These are phyloP conservation scores for Drosophila algonquin DNA, from an alignment of 2,888 invertebrate species.

Conservation along the genomic window DNA sequence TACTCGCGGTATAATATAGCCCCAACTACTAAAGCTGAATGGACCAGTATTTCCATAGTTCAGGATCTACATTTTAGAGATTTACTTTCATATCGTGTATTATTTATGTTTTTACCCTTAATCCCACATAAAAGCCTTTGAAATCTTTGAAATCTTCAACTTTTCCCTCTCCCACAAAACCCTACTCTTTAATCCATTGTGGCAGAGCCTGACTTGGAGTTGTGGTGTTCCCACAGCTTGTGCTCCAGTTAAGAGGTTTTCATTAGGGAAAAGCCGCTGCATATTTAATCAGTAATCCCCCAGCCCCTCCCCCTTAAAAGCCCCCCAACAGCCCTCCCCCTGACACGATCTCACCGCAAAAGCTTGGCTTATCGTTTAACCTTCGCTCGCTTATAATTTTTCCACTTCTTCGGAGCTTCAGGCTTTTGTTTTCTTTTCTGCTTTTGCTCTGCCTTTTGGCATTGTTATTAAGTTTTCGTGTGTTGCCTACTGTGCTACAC, in stretches of 20 bases:
- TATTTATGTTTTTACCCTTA: neutral
- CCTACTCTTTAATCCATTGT: constrained; percentile 6
- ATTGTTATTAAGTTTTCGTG: constrained; percentile 37
- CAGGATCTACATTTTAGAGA: neutral
- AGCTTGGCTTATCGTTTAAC: constrained; percentile 61
- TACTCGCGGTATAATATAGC: no score
- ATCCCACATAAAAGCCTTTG: no score
- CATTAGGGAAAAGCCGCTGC: constrained; percentile 35
- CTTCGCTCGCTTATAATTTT: constrained; percentile 42
- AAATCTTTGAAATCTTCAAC: constrained; percentile 1
- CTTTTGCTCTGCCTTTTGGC: constrained; percentile 20
- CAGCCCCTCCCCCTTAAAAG: constrained; percentile 4
- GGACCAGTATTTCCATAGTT: no score
- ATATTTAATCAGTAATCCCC: constrained; percentile 28
- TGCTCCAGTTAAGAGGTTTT: constrained; percentile 37
- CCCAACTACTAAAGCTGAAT: no score
- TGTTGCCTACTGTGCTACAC: constrained; percentile 58
- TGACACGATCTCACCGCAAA: constrained; percentile 35
- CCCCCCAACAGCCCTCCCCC: constrained; percentile 1
- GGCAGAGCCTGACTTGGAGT: neutral
- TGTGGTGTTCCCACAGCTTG: constrained; percentile 29
- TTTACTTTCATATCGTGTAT: neutral
- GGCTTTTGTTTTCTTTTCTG: constrained; percentile 21
- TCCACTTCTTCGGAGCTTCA: constrained; percentile 10
- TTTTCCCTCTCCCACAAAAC: neutral